Evolutionary conservation across 2,888 invertebrate species (phyloP), one percentile per base, ranked within the genome.

Genomic region (Erebia ligea): DNA sequence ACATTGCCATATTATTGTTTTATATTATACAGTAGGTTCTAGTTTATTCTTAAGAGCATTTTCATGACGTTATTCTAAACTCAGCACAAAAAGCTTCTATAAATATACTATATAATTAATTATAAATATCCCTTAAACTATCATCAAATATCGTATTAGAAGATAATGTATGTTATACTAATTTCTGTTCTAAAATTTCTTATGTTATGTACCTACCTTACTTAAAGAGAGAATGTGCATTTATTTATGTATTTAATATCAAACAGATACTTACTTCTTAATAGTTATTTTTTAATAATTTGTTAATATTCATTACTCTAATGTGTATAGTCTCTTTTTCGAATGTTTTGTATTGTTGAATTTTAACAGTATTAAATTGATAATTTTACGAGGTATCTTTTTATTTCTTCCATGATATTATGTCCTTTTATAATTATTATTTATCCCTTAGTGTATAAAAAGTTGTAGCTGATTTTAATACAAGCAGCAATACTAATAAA

Each of bases 291-390:
- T 79, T 74, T 50, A n/a, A 17, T 54, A 71, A 76, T 78, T 81
- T 77, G 84, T 86, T 86, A 81, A 70, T 80, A 81, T 85, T 86
- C 82, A 83, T 82, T 81, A 58, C 82, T 77, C 77, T 69, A 80
- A 78, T 86, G 86, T 90, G 85, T 85, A 91, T 85, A 90, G 83
- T 83, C 79, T 87, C 80, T 86, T 86, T 87, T 82, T 82, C 84
- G 81, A 88, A 85, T 79, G 86, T 91, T 91, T 87, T 87, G 81
- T 90, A 90, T 92, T 92, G 92, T 92, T 92, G 91, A 92, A 89
- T 87, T 88, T 92, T 92, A 92, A 92, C 91, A 89, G 91, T 90
- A 92, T 90, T 92, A 91, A 90, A 91, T 87, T 84, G 82, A 84
- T 83, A 82, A 84, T 79, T 81, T 77, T 79, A 70, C 50, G 59